These are phyloP conservation scores for Pocillopora grandis DNA, from an alignment of 92 coral and sea anemone genomes.

Conservation along the genomic window DNA sequence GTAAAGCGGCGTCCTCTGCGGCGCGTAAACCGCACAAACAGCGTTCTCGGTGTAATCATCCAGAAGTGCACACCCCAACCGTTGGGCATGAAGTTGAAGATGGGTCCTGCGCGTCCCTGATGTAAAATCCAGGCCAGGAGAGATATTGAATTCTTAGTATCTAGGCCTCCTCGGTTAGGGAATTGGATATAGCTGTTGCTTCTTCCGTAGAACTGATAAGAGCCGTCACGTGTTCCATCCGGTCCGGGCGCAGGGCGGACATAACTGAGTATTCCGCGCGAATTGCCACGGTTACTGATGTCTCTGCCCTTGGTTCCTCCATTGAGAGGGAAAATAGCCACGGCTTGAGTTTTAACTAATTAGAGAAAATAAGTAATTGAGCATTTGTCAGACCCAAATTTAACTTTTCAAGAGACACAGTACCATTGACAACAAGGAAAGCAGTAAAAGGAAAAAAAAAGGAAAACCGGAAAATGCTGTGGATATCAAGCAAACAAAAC, in stretches of 20 bases:
- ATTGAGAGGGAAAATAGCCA: conserved; percentile 62
- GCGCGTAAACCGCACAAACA: conserved; percentile 47
- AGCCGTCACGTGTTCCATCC: conserved; percentile 52
- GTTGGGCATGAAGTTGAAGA: conserved; percentile 55
- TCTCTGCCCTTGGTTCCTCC: conserved; percentile 44
- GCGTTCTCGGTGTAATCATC: conserved; percentile 47
- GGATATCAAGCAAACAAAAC: not conserved
- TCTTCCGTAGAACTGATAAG: conserved; percentile 60
- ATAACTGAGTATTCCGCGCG: conserved; percentile 33
- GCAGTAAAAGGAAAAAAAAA: not conserved
- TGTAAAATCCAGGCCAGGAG: conserved; percentile 73
- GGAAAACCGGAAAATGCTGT: not conserved
- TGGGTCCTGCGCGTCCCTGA: conserved; percentile 69
- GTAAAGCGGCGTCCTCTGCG: conserved; percentile 46
- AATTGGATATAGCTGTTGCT: conserved; percentile 51
- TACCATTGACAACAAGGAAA: not conserved
- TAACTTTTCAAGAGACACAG: not conserved
- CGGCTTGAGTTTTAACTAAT: conserved; percentile 35
- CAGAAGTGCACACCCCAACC: conserved; percentile 63
- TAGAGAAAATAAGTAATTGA: not conserved
- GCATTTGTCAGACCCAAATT: not conserved
- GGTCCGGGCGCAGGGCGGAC: conserved; percentile 63
- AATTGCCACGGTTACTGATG: conserved; percentile 46
- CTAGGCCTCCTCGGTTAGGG: conserved; percentile 56
- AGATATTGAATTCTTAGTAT: conserved; percentile 64